phyloP scores from a whole-genome alignment of 2,797 vertebrate species.

The Platyrinchus mystaceus region DNA sequence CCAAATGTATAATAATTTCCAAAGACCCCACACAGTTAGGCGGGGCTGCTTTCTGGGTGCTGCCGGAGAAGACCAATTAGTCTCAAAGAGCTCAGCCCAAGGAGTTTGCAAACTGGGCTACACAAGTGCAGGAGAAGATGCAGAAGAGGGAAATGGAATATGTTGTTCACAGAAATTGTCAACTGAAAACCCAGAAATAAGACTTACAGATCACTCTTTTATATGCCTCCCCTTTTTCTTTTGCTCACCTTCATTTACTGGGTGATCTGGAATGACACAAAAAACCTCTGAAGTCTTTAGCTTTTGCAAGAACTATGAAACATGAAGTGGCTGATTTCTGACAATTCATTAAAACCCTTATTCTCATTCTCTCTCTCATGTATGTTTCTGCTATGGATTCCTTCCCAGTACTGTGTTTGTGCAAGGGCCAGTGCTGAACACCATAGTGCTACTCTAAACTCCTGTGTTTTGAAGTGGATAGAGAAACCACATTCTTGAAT shows the following conservation, averaged over 20 bases:
- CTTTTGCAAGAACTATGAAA: neutral
- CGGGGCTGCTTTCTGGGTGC: neutral
- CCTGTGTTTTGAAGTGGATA: neutral
- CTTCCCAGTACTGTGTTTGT: neutral
- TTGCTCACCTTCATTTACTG: neutral
- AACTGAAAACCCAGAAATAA: neutral
- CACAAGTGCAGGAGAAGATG: neutral
- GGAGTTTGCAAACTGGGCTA: neutral
- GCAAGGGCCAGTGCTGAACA: neutral
- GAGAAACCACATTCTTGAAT: neutral
- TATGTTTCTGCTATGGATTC: neutral
- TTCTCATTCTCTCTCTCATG: neutral
- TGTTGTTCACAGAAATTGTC: neutral
- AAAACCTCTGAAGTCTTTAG: neutral
- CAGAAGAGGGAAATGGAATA: neutral
- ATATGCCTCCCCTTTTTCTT: neutral
- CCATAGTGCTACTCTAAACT: neutral
- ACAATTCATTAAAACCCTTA: neutral
- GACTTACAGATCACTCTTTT: neutral
- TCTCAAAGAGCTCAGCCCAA: neutral
- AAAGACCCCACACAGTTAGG: neutral
- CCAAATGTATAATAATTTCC: neutral
- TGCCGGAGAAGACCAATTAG: neutral
- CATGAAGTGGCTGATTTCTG: neutral
- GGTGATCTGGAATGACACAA: neutral